Percentiles rank a stretch among this genome's conserved stretches.
These are phyloP conservation scores for Drosophila colorata DNA, from an alignment of 2,888 invertebrate genomes.

Conservation along the genomic window DNA sequence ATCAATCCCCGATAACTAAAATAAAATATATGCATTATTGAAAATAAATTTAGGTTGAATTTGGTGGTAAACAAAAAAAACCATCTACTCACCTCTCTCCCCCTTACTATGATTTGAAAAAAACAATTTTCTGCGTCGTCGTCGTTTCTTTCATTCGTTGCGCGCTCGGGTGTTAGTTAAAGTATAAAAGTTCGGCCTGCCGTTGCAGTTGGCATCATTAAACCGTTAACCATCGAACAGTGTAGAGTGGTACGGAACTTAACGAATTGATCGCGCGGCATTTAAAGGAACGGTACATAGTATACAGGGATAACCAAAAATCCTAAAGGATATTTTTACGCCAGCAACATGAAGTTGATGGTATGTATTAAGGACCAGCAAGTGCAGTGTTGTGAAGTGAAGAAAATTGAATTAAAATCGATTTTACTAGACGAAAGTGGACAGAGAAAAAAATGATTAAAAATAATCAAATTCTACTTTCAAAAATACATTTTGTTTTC, in stretches of 20 bases:
- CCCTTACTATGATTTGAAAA: too few species aligned
- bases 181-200: conserved; percentile 83
- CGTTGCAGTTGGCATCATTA: conserved; percentile 84
- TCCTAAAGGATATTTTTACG: conserved; percentile 52
- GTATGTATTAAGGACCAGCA: conserved; percentile 72
- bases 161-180: conserved; percentile 68
- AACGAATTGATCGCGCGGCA: conserved; percentile 39
- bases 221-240: conserved; percentile 84
- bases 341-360: conserved; percentile 83
- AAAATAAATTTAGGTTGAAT: too few species aligned
- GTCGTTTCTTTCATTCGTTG: conserved; percentile 57
- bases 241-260: conserved; percentile 69
- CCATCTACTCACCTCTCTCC: too few species aligned
- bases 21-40: too few species aligned
- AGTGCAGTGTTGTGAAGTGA: conserved; percentile 44
- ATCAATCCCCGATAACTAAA: too few species aligned
- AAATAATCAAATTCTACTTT: too few species aligned
- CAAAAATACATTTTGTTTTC: too few species aligned
- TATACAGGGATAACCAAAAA: conserved; percentile 50
- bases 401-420: conserved; percentile 2
- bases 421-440: neutral
- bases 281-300: conserved; percentile 41
- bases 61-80: too few species aligned
- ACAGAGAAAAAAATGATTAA: too few species aligned
- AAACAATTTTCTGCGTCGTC: conserved; percentile 9